Base-by-base conservation (phyloP, 1,140 invertebrate species). In the Cotesia typhae region DNA sequence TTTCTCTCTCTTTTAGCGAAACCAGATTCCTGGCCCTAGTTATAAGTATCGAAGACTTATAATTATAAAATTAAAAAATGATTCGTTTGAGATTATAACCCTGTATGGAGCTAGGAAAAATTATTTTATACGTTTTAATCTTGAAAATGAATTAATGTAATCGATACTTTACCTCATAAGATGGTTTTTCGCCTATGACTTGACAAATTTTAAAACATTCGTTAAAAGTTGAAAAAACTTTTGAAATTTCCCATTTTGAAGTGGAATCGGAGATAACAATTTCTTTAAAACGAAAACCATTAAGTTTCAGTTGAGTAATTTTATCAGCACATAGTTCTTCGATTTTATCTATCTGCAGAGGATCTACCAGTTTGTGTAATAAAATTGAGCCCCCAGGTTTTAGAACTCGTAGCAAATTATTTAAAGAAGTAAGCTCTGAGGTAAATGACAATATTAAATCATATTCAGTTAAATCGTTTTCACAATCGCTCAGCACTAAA, bases 211-310 rank as follows among this genome's bases (percentile, higher is more conserved):
- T 77, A 73, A 84, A 81, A 20, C 73, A 75, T 4, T 90, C 79
- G 79, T 90, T 88, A 37, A 90, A 81, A 76, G 87, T 88, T 0
- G 41, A 47, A 9, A 91, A 79, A 76, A 90, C 89, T 38, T 91
- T 83, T 64, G 84, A 78, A 63, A 87, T 88, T 35, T 87, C 81
- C 86, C 72, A 70, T 88, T 83, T 37, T 89, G 75, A 79, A 84
- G 88, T 12, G 3, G 67, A 41, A 12, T 14, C n/a, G 35, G 52
- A 70, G 4, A 7, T 6, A 59, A 66, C 51, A 71, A 82, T 84
- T 36, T 76, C 78, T 1, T 90, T 82, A 78, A 91, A 88, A 51
- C 90, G 81, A 79, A 92, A 92, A 9, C 92, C 92, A 80, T 87
- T 89, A 0, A 92, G 78, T 79, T 90, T 92, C 10, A 93, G 81